phyloP scores from a whole-genome alignment of 1,140 invertebrate species.

The Campoletis sonorensis region DNA sequence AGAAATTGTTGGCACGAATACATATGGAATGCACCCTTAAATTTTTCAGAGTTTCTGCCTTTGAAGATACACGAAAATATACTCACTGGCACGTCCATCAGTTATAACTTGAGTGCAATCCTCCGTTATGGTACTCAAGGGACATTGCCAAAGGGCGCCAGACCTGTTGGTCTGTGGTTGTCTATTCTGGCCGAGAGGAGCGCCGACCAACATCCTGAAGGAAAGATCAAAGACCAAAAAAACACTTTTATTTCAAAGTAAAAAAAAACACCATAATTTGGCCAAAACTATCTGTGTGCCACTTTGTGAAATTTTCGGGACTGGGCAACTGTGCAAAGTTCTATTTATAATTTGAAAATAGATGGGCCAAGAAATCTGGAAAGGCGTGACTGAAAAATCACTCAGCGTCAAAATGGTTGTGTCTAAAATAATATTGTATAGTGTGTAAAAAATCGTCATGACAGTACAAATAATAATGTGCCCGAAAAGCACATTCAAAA shows the following conservation, averaged over 20 bases:
- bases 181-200: constrained; percentile 90
- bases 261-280: constrained; percentile 9
- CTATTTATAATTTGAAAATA: constrained; percentile 24
- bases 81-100: constrained; percentile 90
- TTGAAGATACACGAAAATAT: background rate
- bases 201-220: constrained; percentile 92
- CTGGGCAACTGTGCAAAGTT: background rate
- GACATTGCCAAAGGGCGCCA: constrained; percentile 93
- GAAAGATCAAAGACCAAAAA: background rate
- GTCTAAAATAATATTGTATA: too few species aligned
- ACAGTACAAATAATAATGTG: too few species aligned
- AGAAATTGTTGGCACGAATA: too few species aligned
- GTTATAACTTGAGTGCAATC: constrained; percentile 92
- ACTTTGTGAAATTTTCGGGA: background rate
- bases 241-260: background rate
- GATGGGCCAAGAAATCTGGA: background rate
- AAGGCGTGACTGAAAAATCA: too few species aligned
- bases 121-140: constrained; percentile 79
- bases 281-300: background rate
- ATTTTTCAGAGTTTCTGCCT: too few species aligned
- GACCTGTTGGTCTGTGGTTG: constrained; percentile 90
- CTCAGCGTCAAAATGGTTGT: too few species aligned
- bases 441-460: too few species aligned
- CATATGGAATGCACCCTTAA: too few species aligned
- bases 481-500: too few species aligned